Evolutionary conservation across 2,797 vertebrate species (phyloP).

Genomic region (Pangasius larnaudii): DNA sequence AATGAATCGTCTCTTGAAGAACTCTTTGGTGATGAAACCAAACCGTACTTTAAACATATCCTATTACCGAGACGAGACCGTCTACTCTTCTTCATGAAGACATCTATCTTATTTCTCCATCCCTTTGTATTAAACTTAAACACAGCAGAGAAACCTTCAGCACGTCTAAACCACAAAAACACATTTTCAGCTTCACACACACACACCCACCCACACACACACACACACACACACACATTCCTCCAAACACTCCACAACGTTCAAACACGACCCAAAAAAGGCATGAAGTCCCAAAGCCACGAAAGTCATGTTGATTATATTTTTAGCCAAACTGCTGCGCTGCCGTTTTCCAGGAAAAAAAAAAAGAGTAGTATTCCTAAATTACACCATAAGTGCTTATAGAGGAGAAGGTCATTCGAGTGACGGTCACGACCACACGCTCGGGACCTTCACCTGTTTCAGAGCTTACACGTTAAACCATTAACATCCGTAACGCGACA

Average conservation of each 20-base stretch:
- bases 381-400: constrained; percentile 3
- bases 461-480: background rate
- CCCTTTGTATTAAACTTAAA: background rate
- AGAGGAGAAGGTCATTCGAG: constrained; percentile 12
- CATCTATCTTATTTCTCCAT: background rate
- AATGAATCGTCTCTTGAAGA: background rate
- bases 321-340: constrained; percentile 55
- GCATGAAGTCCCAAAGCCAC: constrained; percentile 46
- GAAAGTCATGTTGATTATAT: constrained; percentile 50
- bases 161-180: constrained; percentile 13
- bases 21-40: background rate
- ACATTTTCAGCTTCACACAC: constrained; percentile 5
- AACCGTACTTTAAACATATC: background rate
- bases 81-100: background rate
- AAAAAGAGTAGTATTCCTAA: constrained; percentile 1
- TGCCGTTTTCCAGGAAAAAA: constrained; percentile 18
- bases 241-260: constrained; percentile 37
- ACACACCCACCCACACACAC: background rate
- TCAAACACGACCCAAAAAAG: constrained; percentile 61
- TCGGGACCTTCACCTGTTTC: constrained; percentile 20
- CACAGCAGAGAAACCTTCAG: background rate
- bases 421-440: background rate
- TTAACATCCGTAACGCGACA: background rate
- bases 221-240: background rate
- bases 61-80: background rate